phyloP scores from a whole-genome alignment of 1,140 invertebrate genomes.

The Drosophila arizonae region DNA sequence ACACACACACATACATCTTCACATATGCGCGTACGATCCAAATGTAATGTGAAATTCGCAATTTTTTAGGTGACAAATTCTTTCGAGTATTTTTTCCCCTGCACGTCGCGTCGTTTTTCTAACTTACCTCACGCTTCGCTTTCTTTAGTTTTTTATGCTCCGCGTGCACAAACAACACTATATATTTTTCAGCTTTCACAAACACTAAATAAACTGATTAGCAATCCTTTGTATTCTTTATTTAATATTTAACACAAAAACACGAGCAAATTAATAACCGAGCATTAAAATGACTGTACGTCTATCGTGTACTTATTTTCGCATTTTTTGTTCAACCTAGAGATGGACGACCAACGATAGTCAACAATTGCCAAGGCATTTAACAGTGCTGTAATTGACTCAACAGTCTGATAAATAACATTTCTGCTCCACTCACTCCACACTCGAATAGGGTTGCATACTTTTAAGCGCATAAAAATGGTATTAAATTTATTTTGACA shows the following conservation, averaged over 20 bases:
- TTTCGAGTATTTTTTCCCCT: constrained; percentile 34
- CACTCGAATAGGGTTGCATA: not conserved
- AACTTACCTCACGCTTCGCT: constrained; percentile 27
- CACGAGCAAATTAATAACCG: constrained; percentile 38
- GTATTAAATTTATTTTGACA: not conserved
- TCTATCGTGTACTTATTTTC: constrained; percentile 38
- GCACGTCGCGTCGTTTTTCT: constrained; percentile 38
- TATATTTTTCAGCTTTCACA: constrained; percentile 15
- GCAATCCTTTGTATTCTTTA: constrained; percentile 10
- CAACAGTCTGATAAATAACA: constrained; percentile 16
- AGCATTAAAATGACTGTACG: constrained; percentile 45
- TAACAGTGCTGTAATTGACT: not conserved
- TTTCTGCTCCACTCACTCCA: constrained; percentile 11
- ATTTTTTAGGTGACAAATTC: constrained; percentile 33
- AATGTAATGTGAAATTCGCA: constrained; percentile 27
- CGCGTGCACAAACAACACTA: constrained; percentile 20
- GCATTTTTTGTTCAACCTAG: constrained; percentile 40
- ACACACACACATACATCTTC: constrained; percentile 8
- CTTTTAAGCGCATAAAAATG: not conserved
- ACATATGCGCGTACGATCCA: constrained; percentile 4
- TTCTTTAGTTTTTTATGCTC: not conserved
- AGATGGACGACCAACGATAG: constrained; percentile 16
- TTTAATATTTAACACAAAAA: constrained; percentile 32
- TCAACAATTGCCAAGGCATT: not conserved
- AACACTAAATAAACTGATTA: constrained; percentile 21